Evolutionary conservation across 92 coral and sea anemone genomes (phyloP).

Genomic region (Epizoanthus scotinus): DNA sequence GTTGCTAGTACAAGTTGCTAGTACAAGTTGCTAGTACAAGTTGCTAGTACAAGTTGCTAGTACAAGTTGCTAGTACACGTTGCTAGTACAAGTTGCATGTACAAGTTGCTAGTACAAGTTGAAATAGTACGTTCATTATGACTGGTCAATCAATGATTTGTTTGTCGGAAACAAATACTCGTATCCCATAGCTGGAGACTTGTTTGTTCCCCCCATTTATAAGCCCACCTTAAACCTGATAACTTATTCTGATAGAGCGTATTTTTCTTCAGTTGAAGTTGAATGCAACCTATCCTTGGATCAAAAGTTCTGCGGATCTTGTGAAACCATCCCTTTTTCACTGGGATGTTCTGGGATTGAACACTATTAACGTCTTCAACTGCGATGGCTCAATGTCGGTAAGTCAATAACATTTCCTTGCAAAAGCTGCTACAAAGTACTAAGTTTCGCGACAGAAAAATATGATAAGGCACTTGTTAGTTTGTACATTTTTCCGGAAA

Average conservation of each 20-base stretch:
- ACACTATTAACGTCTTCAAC: constrained; percentile 6
- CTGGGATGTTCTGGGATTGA: constrained; percentile 18
- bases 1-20: too few relatives aligned
- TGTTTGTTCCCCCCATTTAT: too few relatives aligned
- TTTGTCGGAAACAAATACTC: too few relatives aligned
- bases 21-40: too few relatives aligned
- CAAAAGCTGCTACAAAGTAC: not conserved
- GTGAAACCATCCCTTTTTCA: not conserved
- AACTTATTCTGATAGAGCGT: not conserved
- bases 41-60: too few relatives aligned
- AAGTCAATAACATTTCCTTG: not conserved
- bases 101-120: too few relatives aligned
- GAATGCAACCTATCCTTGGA: constrained; percentile 16
- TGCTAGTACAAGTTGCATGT: too few relatives aligned
- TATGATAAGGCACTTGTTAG: not conserved
- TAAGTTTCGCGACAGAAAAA: not conserved
- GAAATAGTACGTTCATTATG: too few relatives aligned
- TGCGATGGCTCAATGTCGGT: constrained; percentile 27
- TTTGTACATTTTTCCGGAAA: not conserved
- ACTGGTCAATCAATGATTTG: too few relatives aligned
- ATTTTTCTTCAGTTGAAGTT: not conserved
- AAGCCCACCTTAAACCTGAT: too few relatives aligned
- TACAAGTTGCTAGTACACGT: too few relatives aligned
- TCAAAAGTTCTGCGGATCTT: not conserved
- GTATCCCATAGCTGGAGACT: too few relatives aligned